Percentiles rank a stretch among this genome's conserved stretches.
phyloP scores from a whole-genome alignment of 2,797 vertebrate species.

The Sebastes diaconus region DNA sequence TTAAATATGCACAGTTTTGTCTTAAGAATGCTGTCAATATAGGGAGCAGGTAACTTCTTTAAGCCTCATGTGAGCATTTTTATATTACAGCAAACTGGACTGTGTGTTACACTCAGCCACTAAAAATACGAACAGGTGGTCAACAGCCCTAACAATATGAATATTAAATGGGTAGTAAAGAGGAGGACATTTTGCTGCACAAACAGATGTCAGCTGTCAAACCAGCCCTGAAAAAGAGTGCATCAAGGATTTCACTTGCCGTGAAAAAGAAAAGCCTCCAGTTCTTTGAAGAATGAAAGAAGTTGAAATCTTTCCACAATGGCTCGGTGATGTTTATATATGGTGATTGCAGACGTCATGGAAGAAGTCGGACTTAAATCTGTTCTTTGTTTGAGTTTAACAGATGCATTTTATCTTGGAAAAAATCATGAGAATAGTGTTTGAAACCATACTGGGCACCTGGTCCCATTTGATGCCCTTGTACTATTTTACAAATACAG shows the following conservation, averaged over 20 bases:
- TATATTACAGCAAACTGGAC: not conserved
- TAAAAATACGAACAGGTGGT: constrained; percentile 1
- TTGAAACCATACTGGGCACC: not conserved
- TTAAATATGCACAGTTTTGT: not conserved
- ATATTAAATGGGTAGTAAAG: constrained; percentile 14
- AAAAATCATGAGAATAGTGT: not conserved
- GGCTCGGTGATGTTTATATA: not conserved
- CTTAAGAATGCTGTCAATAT: not conserved
- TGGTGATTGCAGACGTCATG: not conserved
- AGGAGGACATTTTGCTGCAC: not conserved
- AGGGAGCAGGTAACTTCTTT: not conserved
- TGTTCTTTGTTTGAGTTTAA: not conserved
- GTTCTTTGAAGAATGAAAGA: not conserved
- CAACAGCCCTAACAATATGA: not conserved
- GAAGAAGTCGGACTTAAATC: not conserved
- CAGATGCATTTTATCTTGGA: not conserved
- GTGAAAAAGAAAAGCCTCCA: not conserved
- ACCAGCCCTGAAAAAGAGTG: not conserved
- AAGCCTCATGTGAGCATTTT: not conserved
- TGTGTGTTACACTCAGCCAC: not conserved
- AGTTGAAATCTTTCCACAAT: not conserved
- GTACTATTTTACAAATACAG: not conserved
- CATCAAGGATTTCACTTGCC: not conserved
- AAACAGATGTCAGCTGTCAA: not conserved
- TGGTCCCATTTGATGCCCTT: not conserved